phyloP scores from a whole-genome alignment of 2,797 vertebrate species.

The Myoxocephalus aenaeus region DNA sequence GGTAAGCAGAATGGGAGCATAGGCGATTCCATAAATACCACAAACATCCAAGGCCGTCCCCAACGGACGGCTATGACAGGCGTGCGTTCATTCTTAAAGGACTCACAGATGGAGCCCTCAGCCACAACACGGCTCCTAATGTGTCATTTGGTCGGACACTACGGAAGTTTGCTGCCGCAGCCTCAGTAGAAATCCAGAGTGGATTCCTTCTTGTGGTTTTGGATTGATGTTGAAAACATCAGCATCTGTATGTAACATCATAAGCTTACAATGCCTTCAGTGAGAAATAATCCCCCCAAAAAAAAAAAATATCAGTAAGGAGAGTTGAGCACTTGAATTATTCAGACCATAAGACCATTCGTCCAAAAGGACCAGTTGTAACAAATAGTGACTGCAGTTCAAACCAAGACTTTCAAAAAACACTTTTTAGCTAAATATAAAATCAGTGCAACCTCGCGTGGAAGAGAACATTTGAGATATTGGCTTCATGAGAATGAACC shows the following conservation, averaged over 20 bases:
- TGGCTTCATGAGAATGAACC: no score
- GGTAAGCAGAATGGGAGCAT: conserved; percentile 34
- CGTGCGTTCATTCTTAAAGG: conserved; percentile 52
- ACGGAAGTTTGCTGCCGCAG: conserved; percentile 48
- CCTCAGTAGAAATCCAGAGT: conserved; percentile 40
- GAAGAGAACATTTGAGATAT: no score
- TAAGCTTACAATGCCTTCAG: background rate
- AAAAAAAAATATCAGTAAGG: conserved; percentile 1
- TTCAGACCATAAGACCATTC: background rate
- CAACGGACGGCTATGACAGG: conserved; percentile 40
- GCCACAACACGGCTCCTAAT: conserved; percentile 56
- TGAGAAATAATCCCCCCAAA: conserved; percentile 17
- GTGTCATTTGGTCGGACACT: conserved; percentile 40
- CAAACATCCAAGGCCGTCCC: conserved; percentile 56
- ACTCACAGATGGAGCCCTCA: conserved; percentile 42
- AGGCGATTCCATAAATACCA: conserved; percentile 62
- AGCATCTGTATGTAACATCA: conserved; percentile 14
- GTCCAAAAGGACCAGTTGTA: background rate
- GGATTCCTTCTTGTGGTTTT: conserved; percentile 44
- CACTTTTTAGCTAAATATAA: no score
- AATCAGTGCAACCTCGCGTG: no score
- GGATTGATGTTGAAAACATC: conserved; percentile 41
- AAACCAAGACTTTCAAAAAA: background rate
- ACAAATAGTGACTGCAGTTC: background rate
- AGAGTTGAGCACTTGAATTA: background rate